These are phyloP conservation scores for Anhinga anhinga DNA, from an alignment of 2,113 vertebrate species.

Conservation along the genomic window DNA sequence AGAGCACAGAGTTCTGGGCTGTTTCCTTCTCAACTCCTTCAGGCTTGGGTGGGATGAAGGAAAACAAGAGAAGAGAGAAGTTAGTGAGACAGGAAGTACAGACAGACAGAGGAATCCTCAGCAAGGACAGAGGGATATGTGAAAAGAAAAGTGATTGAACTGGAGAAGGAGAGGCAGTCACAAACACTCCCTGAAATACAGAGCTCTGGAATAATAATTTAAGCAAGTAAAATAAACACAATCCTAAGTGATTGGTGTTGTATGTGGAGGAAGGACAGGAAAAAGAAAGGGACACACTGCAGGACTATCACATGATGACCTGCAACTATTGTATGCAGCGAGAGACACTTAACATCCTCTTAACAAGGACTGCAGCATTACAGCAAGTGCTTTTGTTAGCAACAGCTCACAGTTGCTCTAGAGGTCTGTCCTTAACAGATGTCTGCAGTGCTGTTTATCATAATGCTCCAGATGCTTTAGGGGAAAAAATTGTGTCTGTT, in stretches of 20 bases:
- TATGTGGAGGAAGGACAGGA: background rate
- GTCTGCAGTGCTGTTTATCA: background rate
- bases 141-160: background rate
- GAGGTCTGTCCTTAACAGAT: background rate
- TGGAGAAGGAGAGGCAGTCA: background rate
- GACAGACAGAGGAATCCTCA: background rate
- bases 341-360: background rate
- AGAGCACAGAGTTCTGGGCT: conserved; percentile 64
- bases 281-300: background rate
- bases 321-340: background rate
- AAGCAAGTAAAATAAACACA: background rate
- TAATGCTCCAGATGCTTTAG: background rate
- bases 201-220: background rate
- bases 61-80: background rate
- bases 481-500: background rate
- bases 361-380: background rate
- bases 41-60: conserved; percentile 52
- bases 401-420: background rate
- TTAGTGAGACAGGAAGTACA: background rate
- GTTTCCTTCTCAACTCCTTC: conserved; percentile 73
- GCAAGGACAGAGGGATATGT: background rate
- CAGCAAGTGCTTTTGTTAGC: background rate
- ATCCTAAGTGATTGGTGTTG: background rate
- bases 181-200: background rate
- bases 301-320: background rate